Percentiles rank a stretch among this genome's conserved stretches.
These are phyloP conservation scores for Parauchenoglanis punctatus DNA, from an alignment of 2,797 vertebrate genomes.

Conservation along the genomic window DNA sequence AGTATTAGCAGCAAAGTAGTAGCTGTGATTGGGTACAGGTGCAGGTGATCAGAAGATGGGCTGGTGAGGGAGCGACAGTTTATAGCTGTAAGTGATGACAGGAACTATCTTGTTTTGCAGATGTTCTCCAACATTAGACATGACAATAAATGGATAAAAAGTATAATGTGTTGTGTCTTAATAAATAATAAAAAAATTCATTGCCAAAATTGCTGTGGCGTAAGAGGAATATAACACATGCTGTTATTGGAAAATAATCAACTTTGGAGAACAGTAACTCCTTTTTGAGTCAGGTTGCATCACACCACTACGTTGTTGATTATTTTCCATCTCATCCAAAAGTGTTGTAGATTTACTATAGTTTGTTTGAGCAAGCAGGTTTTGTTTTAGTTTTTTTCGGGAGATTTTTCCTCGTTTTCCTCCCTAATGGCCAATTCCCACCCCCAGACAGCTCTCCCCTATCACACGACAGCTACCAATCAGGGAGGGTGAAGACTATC, in stretches of 20 bases:
- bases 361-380: not conserved
- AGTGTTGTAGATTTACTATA: not conserved
- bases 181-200: not conserved
- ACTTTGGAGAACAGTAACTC: not conserved
- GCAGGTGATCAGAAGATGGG: not conserved
- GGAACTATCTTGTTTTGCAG: not conserved
- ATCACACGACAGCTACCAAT: too few relatives aligned
- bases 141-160: not conserved
- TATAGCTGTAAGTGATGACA: not conserved
- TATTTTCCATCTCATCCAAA: not conserved
- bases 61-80: not conserved
- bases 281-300: not conserved
- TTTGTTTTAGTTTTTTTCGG: not conserved
- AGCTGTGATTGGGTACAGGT: not conserved
- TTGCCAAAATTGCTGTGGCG: not conserved
- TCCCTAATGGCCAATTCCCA: too few relatives aligned
- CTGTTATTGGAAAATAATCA: not conserved
- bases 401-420: too few relatives aligned
- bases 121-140: not conserved
- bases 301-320: not conserved
- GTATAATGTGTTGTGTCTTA: not conserved
- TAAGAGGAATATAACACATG: too few relatives aligned
- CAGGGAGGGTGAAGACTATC: too few relatives aligned
- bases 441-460: too few relatives aligned
- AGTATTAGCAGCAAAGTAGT: too few relatives aligned